phyloP scores from a whole-genome alignment of 2,797 vertebrate species.

The Dermochelys coriacea region DNA sequence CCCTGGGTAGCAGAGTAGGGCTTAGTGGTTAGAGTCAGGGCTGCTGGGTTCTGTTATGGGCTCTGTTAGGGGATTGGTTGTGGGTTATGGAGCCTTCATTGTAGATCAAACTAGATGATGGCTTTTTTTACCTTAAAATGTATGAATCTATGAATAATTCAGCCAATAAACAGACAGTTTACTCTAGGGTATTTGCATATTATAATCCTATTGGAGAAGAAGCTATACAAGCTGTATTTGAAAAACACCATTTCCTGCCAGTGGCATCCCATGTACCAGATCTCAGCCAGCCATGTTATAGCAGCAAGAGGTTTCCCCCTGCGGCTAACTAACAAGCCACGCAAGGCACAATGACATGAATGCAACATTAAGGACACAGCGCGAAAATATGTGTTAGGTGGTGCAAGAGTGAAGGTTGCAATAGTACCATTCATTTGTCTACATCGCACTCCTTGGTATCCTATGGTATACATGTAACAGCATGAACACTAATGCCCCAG shows the following conservation, averaged over 20 bases:
- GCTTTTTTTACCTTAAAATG: conserved; percentile 57
- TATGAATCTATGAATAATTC: conserved; percentile 66
- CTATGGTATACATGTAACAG: neutral
- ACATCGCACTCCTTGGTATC: neutral
- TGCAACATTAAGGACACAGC: neutral
- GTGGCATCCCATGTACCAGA: conserved; percentile 41
- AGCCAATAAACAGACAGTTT: conserved; percentile 61
- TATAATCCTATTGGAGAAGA: conserved; percentile 47
- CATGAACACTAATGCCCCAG: neutral
- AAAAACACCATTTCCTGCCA: conserved; percentile 65
- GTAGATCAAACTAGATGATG: conserved; percentile 60
- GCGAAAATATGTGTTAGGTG: neutral
- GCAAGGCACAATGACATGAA: neutral
- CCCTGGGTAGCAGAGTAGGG: neutral
- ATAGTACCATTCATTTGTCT: neutral
- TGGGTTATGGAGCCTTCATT: conserved; percentile 58
- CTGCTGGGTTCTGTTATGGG: conserved; percentile 27
- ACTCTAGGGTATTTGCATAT: conserved; percentile 60
- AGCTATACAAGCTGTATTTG: conserved; percentile 53
- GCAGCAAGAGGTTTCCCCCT: neutral
- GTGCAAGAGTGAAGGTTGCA: neutral
- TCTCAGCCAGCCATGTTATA: conserved; percentile 16
- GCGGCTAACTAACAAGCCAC: neutral
- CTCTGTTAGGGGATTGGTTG: conserved; percentile 40
- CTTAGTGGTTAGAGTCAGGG: neutral